These are phyloP conservation scores for Magallana ariakensis DNA, from an alignment of 1,140 invertebrate species.

Conservation along the genomic window DNA sequence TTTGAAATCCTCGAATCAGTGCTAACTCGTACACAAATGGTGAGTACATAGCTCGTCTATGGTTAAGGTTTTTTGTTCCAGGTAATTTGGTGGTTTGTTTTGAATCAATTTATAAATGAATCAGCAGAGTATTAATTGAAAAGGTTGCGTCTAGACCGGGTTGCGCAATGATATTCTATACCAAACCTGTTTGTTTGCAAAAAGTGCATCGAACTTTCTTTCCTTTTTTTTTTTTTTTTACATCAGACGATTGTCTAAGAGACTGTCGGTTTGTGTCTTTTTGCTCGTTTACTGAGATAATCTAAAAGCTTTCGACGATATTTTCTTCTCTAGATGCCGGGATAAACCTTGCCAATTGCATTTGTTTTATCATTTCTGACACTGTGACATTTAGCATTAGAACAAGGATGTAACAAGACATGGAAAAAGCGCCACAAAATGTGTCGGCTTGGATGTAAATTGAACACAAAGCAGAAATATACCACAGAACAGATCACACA, in stretches of 20 bases:
- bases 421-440: neutral
- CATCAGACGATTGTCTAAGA: neutral
- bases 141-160: neutral
- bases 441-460: neutral
- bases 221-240: neutral
- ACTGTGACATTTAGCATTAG: neutral
- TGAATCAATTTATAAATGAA: neutral
- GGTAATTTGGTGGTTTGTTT: neutral
- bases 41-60: neutral
- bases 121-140: neutral
- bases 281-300: constrained; percentile 13
- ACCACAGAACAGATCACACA: no score
- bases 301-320: constrained; percentile 2
- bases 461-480: no score
- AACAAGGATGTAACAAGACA: neutral
- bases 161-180: neutral
- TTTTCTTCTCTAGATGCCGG: neutral
- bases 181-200: no score
- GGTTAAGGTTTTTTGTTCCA: neutral
- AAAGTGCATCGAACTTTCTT: neutral
- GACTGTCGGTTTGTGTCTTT: constrained; percentile 27
- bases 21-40: neutral
- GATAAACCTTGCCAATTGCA: neutral
- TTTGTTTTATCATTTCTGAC: neutral
- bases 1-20: neutral